These are phyloP conservation scores for Umimayanthus kanabou DNA, from an alignment of 92 coral and sea anemone genomes.

Conservation along the genomic window DNA sequence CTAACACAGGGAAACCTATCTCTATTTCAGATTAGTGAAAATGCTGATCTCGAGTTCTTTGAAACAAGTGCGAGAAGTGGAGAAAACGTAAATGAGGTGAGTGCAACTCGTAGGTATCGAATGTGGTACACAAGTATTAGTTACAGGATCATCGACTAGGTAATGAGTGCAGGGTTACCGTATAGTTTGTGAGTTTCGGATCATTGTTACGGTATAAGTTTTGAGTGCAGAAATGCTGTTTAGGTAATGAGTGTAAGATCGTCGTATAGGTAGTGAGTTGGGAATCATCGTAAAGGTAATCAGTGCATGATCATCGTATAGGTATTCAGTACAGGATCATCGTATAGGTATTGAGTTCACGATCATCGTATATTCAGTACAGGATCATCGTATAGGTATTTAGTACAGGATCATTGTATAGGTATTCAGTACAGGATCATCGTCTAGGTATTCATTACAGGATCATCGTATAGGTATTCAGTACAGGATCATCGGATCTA, in stretches of 20 bases:
- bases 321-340: too few species aligned
- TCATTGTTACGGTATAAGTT: neutral
- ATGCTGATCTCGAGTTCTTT: constrained; percentile 73
- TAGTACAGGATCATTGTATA: neutral
- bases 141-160: neutral
- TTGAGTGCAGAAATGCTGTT: neutral
- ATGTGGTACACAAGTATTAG: neutral
- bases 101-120: neutral
- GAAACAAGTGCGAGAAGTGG: constrained; percentile 98
- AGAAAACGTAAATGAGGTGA: constrained; percentile 79
- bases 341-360: too few species aligned
- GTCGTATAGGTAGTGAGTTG: too few species aligned
- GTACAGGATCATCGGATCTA: too few species aligned
- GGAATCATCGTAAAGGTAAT: neutral
- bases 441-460: too few species aligned
- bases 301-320: too few species aligned
- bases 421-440: too few species aligned
- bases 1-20: too few species aligned
- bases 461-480: too few species aligned
- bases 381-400: too few species aligned
- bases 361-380: neutral
- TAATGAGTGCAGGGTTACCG: neutral
- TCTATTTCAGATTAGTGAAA: constrained; percentile 65
- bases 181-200: neutral
- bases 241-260: neutral